Conservation (phyloP, 2,888 invertebrate species). For the Diachrysia chrysitis region DNA sequence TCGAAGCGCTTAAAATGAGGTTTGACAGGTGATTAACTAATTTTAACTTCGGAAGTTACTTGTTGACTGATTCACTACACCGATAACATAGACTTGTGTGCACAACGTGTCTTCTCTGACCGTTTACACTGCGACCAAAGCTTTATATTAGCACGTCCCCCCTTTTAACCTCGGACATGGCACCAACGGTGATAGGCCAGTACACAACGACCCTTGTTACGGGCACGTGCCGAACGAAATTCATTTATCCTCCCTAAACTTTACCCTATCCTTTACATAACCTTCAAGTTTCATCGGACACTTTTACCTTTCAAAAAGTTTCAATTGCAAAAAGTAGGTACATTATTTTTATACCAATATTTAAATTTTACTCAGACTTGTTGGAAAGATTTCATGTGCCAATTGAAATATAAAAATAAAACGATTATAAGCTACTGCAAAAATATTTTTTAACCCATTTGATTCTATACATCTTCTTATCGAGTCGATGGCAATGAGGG, state of each 20-base stretch:
- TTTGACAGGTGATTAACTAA: no score
- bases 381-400: not conserved
- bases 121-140: not conserved
- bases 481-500: no score
- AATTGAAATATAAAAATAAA: no score
- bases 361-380: no score
- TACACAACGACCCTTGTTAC: conserved; percentile 40
- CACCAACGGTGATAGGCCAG: conserved; percentile 14
- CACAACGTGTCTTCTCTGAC: not conserved
- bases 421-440: no score
- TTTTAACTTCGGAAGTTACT: not conserved
- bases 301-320: conserved; percentile 17
- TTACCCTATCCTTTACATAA: conserved; percentile 32
- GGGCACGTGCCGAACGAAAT: conserved; percentile 42
- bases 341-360: not conserved
- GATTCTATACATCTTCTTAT: no score
- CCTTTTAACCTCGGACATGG: conserved; percentile 7
- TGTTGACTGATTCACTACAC: not conserved
- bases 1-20: no score
- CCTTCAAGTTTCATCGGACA: conserved; percentile 30
- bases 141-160: not conserved
- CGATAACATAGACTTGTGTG: not conserved
- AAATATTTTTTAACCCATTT: no score
- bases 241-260: conserved; percentile 45
- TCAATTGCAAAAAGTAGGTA: conserved; percentile 8